Evolutionary conservation across 30 jellyfish, hydroid and myxozoan species (phyloP), one percentile per base, ranked within the genome.

Genomic region (Nemopilema nomurai): DNA sequence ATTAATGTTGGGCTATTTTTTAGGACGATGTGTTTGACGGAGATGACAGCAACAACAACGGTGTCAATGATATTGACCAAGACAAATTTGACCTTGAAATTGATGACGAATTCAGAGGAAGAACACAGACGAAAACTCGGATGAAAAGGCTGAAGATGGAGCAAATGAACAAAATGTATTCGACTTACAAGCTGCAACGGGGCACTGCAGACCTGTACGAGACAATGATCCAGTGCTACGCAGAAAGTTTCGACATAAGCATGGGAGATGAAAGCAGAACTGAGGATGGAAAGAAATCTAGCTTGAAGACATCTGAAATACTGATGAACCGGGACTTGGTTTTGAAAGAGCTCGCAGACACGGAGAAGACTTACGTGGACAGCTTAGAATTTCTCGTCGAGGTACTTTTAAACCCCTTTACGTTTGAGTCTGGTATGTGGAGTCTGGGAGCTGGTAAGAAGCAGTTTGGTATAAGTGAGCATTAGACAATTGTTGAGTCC

Each of bases 131-230:
- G 50, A 63, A 69, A 53, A 49, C 88, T 49, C 33, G 94, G 67
- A 23, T 71, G 27, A 80, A 84, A 79, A 76, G 97, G 23, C 74
- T 62, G 23, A 72, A 81, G 66, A 91, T 91, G 97, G 97, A 91
- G 41, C 84, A 91, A 65, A 76, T 91, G 82, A 91, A 70, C 53
- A 78, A 52, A 65, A 74, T 91, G 90, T 91, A 80, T 70, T 82
- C 85, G 21, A 77, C 72, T 31, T 85, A 78, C 51, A 92, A 77
- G n/a, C 21, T 82, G 51, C 90, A 74, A 49, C 75, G 96, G 31
- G 97, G 97, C 74, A 75, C 97, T 1, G 87, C 84, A 20, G 97
- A 91, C 68, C 52, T 91, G 49, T 91, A 85, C 69, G 84, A 91
- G 71, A 91, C 92, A 9, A 85, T 91, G 96, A 57, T 91, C 30